Base-by-base conservation (phyloP, 2,888 invertebrate species). In the Oxycera nigricornis region DNA sequence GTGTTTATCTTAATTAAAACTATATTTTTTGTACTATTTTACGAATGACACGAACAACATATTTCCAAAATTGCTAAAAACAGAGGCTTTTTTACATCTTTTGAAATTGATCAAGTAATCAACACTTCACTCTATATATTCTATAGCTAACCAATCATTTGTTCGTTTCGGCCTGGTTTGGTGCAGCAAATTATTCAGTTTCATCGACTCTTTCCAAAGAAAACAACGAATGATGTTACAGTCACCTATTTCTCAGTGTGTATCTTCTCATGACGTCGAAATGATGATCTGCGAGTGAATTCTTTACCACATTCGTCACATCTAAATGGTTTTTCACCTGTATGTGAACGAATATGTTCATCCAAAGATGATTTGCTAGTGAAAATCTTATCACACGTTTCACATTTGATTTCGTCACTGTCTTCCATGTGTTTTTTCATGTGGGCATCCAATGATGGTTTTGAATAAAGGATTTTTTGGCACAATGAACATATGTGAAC, bases 331-430 rank as follows among this genome's bases (percentile, higher is more conserved):
- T 76, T 76, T 62, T 76, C 77, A 14, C 74, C 76, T 9, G 75
- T 75, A 59, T 77, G 76, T 35, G 73, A 62, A 7, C 75, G 61
- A 22, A 41, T 20, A 59, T 77, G 77, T 11, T 55, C 67, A 11
- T 70, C 57, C 35, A 77, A 20, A 7, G 73, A 73, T 6, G 50
- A 61, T 52, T 73, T 74, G 2, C 74, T 59, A 14, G 76, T 67
- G 20, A 76, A 76, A 14, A 20, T n/a, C 55, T 72, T 73, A n/a
- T 73, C 75, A 65, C 77, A 77, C 9, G 39, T 22, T 31, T 73
- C 81, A 73, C 84, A 85, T 67, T 87, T 87, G n/a, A 76, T 7
- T 17, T 41, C 46, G 1, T 28, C 28, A 90, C 90, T 80, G 79
- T 74, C 35, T 14, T 67, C 76, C 0, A 78, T 17, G 73, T 82